Percentiles rank a stretch among this genome's conserved stretches.
Evolutionary conservation across 2,888 invertebrate genomes (phyloP).

Genomic region (Lasioglossum morio): DNA sequence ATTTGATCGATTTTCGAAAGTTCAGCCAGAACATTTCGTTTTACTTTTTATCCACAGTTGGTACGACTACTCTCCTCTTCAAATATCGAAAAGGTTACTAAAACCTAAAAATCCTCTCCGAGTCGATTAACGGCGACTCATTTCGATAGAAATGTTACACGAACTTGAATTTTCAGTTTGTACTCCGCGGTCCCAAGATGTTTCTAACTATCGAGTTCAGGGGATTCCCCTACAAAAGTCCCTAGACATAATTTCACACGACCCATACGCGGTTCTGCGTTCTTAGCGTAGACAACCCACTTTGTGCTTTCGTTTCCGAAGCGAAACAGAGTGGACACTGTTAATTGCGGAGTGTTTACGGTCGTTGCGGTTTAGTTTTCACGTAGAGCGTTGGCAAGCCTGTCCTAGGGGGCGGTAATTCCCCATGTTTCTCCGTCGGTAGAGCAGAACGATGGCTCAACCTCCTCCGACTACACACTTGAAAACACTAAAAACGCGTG

Average conservation of each 20-base stretch:
- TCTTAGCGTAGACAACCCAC: background rate
- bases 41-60: background rate
- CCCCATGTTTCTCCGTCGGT: conserved; percentile 54
- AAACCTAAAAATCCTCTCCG: background rate
- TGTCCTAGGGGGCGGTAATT: conserved; percentile 26
- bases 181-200: background rate
- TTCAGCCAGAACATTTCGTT: background rate
- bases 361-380: background rate
- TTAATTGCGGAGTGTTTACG: background rate
- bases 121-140: background rate
- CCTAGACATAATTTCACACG: background rate
- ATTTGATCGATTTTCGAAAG: too few species aligned
- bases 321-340: background rate
- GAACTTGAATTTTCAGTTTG: background rate
- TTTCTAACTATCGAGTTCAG: background rate
- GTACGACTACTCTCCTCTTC: background rate
- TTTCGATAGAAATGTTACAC: background rate
- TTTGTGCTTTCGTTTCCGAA: background rate
- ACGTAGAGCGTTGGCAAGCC: conserved; percentile 6
- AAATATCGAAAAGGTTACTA: background rate
- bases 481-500: conserved; percentile 46
- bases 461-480: conserved; percentile 56
- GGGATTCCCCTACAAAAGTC: background rate
- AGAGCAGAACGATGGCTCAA: conserved; percentile 67
- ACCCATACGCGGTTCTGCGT: background rate